A percentile compares a stretch with the other conserved stretches of the same genome.
Conservation (phyloP, 2,113 vertebrate species). For the Shinisaurus crocodilurus region DNA sequence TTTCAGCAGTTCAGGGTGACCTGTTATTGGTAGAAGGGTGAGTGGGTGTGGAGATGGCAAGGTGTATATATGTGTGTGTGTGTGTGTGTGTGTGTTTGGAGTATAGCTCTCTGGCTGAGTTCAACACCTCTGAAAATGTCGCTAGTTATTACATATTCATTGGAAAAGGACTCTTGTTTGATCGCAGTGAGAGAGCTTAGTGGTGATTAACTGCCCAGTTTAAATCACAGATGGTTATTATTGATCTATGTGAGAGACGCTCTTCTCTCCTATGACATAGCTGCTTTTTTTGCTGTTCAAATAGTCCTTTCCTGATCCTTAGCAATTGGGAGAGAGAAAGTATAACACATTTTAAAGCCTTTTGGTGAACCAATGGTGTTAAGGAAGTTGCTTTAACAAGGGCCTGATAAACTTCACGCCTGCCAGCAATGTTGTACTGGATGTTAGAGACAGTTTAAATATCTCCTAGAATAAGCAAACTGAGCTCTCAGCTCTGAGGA, state of each 20-base stretch:
- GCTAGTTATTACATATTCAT: background rate
- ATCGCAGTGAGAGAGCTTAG: background rate
- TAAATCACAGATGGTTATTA: conserved; percentile 24
- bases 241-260: conserved; percentile 43
- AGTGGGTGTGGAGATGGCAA: background rate
- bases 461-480: conserved; percentile 71
- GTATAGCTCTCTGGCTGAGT: background rate
- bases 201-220: background rate
- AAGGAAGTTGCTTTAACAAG: conserved; percentile 71
- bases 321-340: conserved; percentile 25
- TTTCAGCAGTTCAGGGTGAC: background rate
- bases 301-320: background rate
- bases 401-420: conserved; percentile 72
- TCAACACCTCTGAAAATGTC: background rate
- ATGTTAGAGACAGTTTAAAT: conserved; percentile 64
- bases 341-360: background rate
- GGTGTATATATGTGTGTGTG: too few species aligned
- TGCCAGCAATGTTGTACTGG: conserved; percentile 68
- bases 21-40: background rate
- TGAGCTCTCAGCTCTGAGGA: conserved; percentile 39
- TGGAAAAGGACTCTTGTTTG: background rate
- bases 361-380: conserved; percentile 60
- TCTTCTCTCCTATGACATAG: conserved; percentile 13
- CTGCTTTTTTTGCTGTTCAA: conserved; percentile 30
- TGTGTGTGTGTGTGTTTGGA: background rate